Base-by-base conservation (phyloP, 2,797 vertebrate genomes). In the Forpus xanthops region DNA sequence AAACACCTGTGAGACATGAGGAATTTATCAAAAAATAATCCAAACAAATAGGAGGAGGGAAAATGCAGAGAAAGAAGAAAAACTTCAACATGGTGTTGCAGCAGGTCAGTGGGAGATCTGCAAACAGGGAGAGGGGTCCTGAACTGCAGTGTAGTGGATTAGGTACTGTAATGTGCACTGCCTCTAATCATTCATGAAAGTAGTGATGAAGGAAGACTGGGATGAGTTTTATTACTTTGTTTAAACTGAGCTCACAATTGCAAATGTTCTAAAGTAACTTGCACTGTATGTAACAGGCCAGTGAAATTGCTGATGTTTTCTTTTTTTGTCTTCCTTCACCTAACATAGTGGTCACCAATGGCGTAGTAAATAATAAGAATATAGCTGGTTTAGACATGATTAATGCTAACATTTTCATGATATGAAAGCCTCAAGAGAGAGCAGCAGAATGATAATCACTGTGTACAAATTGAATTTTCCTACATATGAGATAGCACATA, bases 341-440 rank as follows among this genome's bases (percentile, higher is more conserved):
- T 89, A 56, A 60, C 0, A 0, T 11, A 44, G 9, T 16, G 14
- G 33, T 68, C 4, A 8, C 15, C 23, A 19, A 2, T 17, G 17
- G 27, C 11, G 37, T 10, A 49, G 5, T 15, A 72, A 86, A 42
- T 37, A 44, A 41, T 6, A 24, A 41, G 42, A 76, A 37, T 15
- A 31, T 5, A 61, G 5, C 11, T 45, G 11, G 16, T 55, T 58
- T 56, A 77, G 25, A 37, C 58, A 8, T 35, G 41, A n/a, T 41
- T 49, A 52, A 83, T 33, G 21, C 5, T 60, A 53, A 28, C 4
- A 27, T 44, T 56, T 66, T 60, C 13, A 33, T 62, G 1, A 21
- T 39, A 47, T 7, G 4, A 14, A 44, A 50, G 4, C 65, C 12
- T 81, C 2, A 1, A 23, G 31, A 41, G 19, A 15, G 24, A 87